A percentile compares a stretch with the other conserved stretches of the same genome.
phyloP scores from a whole-genome alignment of 2,888 invertebrate genomes.

The Eupithecia inturbata region DNA sequence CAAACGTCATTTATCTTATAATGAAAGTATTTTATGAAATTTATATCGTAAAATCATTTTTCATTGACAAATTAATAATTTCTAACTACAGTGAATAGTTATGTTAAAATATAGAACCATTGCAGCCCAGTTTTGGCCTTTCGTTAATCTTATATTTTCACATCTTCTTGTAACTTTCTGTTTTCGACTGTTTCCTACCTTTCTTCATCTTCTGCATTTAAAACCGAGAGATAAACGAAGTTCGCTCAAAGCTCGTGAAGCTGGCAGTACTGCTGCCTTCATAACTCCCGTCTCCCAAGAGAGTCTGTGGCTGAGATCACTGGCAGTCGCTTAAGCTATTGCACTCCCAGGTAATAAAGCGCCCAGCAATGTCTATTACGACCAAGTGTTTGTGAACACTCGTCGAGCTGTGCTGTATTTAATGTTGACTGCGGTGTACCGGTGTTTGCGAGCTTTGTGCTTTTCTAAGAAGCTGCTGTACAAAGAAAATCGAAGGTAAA shows the following conservation, averaged over 20 bases:
- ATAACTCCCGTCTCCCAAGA: constrained; percentile 56
- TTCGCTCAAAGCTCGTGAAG: constrained; percentile 8
- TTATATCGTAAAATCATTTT: not conserved
- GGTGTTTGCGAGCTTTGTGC: constrained; percentile 6
- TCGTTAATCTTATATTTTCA: not conserved
- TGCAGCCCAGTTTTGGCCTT: not conserved
- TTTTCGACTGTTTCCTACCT: not conserved
- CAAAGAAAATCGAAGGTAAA: not conserved
- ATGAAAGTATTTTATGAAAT: not conserved
- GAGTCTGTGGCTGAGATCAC: constrained; percentile 51
- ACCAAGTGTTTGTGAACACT: constrained; percentile 31
- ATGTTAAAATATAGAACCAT: not conserved
- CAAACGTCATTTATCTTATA: not conserved
- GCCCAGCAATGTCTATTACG: constrained; percentile 39
- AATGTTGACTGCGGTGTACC: constrained; percentile 17
- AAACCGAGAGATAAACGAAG: not conserved
- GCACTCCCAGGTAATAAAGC: constrained; percentile 55
- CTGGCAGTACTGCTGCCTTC: constrained; percentile 45
- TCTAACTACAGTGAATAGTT: not conserved
- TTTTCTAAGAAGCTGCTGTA: not conserved
- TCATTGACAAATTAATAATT: not conserved
- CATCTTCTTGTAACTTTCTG: not conserved
- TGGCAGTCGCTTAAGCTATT: constrained; percentile 60
- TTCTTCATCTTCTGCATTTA: not conserved
- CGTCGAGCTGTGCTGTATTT: constrained; percentile 25